Percentiles rank a stretch among this genome's conserved stretches.
Conservation (phyloP, 1,140 invertebrate species). For the Caenorhabditis tropicalis region DNA sequence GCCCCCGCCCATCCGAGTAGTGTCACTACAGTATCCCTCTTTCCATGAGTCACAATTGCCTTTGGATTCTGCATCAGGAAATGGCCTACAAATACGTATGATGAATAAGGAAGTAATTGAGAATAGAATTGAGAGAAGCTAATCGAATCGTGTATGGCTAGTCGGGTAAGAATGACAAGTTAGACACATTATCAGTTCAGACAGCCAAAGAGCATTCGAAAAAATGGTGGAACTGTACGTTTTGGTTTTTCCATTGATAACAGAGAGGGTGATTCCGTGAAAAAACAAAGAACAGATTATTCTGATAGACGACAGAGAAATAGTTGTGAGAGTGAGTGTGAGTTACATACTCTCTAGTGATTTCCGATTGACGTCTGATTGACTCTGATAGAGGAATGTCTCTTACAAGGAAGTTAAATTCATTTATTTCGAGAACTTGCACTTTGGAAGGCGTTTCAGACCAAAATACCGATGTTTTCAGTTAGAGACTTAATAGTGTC, state of each 20-base stretch:
- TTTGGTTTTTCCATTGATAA: background rate
- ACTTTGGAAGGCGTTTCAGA: too few relatives aligned
- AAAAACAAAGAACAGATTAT: too few relatives aligned
- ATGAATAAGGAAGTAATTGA: background rate
- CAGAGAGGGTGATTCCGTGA: background rate
- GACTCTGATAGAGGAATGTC: too few relatives aligned
- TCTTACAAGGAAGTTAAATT: too few relatives aligned
- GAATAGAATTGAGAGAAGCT: background rate
- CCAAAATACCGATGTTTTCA: too few relatives aligned
- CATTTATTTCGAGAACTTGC: too few relatives aligned
- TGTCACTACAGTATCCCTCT: background rate
- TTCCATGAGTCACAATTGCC: background rate
- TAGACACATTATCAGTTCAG: background rate
- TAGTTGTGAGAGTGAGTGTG: too few relatives aligned
- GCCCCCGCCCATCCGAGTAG: slow-evolving; percentile 23
- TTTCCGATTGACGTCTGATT: too few relatives aligned
- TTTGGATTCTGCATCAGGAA: background rate
- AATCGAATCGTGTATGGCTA: background rate
- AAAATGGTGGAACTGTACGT: background rate
- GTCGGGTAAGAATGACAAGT: background rate
- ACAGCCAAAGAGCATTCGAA: background rate
- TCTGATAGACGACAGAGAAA: too few relatives aligned
- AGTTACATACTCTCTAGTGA: too few relatives aligned
- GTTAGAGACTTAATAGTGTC: too few relatives aligned
- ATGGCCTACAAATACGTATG: background rate